Evolutionary conservation across 1,140 invertebrate species (phyloP), one percentile per base, ranked within the genome.

Genomic region (Hesperophylax magnus): DNA sequence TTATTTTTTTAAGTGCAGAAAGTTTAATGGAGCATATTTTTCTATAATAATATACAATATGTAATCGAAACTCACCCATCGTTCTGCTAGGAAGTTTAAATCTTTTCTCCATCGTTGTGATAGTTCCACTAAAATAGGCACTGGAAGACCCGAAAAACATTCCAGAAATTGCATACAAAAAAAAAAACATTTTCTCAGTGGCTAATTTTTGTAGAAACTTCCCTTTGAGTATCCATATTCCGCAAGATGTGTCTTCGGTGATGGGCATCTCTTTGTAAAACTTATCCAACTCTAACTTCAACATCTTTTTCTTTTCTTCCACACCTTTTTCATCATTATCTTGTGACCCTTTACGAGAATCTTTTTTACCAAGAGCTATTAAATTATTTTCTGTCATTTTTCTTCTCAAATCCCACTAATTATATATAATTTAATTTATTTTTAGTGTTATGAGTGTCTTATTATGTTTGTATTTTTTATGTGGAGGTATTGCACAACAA

Each of bases 71-170:
- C 87, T 89, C 86, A 93, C 94, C 95, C 74, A 94, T 94, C 34
- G 93, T 94, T 86, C 93, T 92, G 8, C 93, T 95, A 0, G 94
- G 93, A 85, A 96, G 95, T 85, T 94, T 95, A 86, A 95, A 96
- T 81, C 95, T 90, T 85, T 96, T 96, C 86, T 96, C 95, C 31
- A 96, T 89, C 89, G 0, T 96, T 34, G 94, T 95, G 58, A 96
- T 93, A 7, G 94, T 95, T 14, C 94, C 94, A 84, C 94, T 94
- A 79, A 94, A 94, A 85, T 96, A 96, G 1, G 94, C 92, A 84
- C 93, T 95, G 79, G 93, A 92, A 80, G 95, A 94, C 17, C 93
- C 93, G 84, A 95, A 94, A 65, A 94, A 91, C 81, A 94, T 93
- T 2, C 94, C 95, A 1, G 95, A 88, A 6, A 95, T 86, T 61